These are phyloP conservation scores for Lottia scabra DNA, from an alignment of 2,888 invertebrate genomes.

Conservation along the genomic window DNA sequence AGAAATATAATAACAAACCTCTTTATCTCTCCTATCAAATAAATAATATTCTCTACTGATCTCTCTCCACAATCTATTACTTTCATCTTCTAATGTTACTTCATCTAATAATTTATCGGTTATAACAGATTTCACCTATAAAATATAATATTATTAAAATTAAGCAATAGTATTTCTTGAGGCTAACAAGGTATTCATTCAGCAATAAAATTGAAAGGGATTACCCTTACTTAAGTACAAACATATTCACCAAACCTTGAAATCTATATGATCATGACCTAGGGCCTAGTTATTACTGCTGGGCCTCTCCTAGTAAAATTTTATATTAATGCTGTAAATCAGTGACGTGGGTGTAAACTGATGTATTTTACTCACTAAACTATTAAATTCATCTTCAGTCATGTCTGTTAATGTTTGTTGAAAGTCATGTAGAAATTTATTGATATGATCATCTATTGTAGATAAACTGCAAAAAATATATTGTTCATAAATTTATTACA, in stretches of 20 bases:
- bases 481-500: not conserved
- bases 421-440: constrained; percentile 65
- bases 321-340: no score
- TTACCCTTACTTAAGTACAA: no score
- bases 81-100: constrained; percentile 82
- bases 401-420: constrained; percentile 48
- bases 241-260: no score
- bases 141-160: not conserved
- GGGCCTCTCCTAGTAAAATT: no score
- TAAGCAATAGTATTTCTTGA: not conserved
- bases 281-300: no score
- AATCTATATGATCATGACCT: no score
- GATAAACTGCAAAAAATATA: constrained; percentile 46
- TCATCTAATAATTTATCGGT: constrained; percentile 83
- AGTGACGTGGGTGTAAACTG: no score
- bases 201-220: no score
- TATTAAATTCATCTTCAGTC: constrained; percentile 53
- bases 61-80: constrained; percentile 83
- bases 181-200: no score
- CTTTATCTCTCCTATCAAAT: constrained; percentile 81
- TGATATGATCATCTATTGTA: constrained; percentile 65
- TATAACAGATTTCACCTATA: constrained; percentile 75
- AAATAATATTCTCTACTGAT: constrained; percentile 80
- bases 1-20: constrained; percentile 72
- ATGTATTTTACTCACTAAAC: constrained; percentile 56